Percentiles rank a stretch among this genome's conserved stretches.
Conservation (phyloP, 2,888 invertebrate genomes). For the Ophion slaviceki region DNA sequence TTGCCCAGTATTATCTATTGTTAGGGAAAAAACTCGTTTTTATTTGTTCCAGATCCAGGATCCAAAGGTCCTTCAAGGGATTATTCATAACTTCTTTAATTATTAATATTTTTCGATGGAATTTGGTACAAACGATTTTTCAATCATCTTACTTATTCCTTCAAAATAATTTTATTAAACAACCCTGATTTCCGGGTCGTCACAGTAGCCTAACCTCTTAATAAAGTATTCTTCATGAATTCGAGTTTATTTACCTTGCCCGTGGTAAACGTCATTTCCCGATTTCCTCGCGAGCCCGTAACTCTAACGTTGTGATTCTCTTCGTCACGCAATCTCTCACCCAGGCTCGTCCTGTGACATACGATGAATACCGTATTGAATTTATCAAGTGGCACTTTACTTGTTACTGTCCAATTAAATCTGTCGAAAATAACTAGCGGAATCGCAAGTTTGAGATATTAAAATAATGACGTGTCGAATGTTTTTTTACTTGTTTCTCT, state of each 20-base stretch:
- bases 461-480: not conserved
- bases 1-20: too few species aligned
- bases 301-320: slow-evolving; percentile 84
- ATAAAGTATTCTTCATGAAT: not conserved
- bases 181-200: not conserved
- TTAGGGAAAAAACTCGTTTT: too few species aligned
- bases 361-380: not conserved
- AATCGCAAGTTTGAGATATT: not conserved
- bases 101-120: too few species aligned
- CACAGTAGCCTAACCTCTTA: not conserved
- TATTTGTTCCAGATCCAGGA: too few species aligned
- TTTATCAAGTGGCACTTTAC: not conserved
- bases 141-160: too few species aligned
- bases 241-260: slow-evolving; percentile 83
- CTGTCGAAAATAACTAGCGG: not conserved
- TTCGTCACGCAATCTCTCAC: slow-evolving; percentile 89
- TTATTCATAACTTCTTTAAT: too few species aligned
- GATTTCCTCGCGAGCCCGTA: slow-evolving; percentile 88
- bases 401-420: not conserved
- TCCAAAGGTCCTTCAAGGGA: too few species aligned
- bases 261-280: slow-evolving; percentile 92
- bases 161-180: not conserved
- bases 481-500: slow-evolving; percentile 84
- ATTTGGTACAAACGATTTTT: too few species aligned
- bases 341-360: slow-evolving; percentile 87